These are phyloP conservation scores for Ctenodactylus gundi DNA, from an alignment of 2,113 vertebrate species.

Conservation along the genomic window DNA sequence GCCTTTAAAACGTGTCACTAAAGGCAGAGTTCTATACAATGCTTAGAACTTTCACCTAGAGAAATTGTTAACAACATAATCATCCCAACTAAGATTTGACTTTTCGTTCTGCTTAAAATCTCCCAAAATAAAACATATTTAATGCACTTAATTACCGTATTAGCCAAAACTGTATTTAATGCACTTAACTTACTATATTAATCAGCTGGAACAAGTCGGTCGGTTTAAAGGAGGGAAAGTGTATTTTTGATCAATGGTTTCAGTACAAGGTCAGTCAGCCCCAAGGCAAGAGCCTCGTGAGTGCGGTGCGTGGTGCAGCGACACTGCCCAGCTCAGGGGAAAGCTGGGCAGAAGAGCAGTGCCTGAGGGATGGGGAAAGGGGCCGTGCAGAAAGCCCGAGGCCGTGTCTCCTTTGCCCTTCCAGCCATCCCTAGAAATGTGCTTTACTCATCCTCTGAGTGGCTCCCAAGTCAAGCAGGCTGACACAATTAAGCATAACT, in stretches of 20 bases:
- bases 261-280: not conserved
- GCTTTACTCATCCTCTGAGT: not conserved
- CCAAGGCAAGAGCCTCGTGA: too few species aligned
- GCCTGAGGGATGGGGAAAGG: not conserved
- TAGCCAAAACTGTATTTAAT: too few species aligned
- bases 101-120: not conserved
- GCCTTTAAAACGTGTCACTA: not conserved
- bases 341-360: not conserved
- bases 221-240: not conserved
- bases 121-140: not conserved
- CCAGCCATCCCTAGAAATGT: not conserved
- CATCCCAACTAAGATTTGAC: not conserved
- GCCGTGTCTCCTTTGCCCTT: not conserved
- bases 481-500: not conserved
- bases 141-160: not conserved
- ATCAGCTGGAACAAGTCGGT: not conserved
- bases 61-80: not conserved
- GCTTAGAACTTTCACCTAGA: not conserved
- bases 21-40: not conserved
- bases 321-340: not conserved
- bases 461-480: not conserved
- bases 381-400: not conserved
- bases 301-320: not conserved
- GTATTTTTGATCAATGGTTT: not conserved
- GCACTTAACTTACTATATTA: not conserved